Percentiles rank a stretch among this genome's conserved stretches.
These are phyloP conservation scores for Pandemis heparana DNA, from an alignment of 2,888 invertebrate genomes.

Conservation along the genomic window DNA sequence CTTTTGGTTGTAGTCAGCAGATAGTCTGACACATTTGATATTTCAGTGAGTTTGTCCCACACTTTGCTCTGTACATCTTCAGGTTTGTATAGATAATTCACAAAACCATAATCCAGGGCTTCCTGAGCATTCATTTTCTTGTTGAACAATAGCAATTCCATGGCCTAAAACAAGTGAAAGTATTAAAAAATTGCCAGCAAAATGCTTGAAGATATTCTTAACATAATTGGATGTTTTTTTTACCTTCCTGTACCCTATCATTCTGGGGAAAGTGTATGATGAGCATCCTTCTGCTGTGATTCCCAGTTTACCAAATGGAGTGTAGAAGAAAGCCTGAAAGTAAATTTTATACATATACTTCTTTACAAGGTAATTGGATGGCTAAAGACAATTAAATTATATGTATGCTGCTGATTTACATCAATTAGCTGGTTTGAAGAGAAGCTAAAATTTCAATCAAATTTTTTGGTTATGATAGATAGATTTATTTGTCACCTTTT, in stretches of 20 bases:
- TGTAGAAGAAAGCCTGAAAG: constrained; percentile 92
- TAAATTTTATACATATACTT: constrained; percentile 18
- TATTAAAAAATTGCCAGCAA: background rate
- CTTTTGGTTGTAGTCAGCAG: constrained; percentile 90
- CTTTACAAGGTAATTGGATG: background rate
- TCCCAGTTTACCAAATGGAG: constrained; percentile 95
- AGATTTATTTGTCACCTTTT: no score
- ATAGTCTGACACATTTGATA: constrained; percentile 81
- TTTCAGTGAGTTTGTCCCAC: constrained; percentile 84
- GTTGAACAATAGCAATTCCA: constrained; percentile 88
- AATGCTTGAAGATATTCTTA: background rate
- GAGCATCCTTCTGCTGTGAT: constrained; percentile 96
- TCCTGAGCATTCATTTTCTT: constrained; percentile 92
- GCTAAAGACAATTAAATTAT: background rate
- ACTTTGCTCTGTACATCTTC: constrained; percentile 86
- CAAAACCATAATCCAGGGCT: constrained; percentile 91
- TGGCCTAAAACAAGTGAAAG: constrained; percentile 73
- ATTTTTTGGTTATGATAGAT: no score
- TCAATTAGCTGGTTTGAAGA: background rate
- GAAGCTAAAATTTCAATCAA: background rate
- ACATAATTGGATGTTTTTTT: background rate
- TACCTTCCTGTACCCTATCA: constrained; percentile 94
- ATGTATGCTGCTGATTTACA: background rate
- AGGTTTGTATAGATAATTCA: constrained; percentile 91
- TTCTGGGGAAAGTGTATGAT: constrained; percentile 92